Evolutionary conservation across 2,797 vertebrate species (phyloP), one percentile per base, ranked within the genome.

Genomic region (Microhierax caerulescens): DNA sequence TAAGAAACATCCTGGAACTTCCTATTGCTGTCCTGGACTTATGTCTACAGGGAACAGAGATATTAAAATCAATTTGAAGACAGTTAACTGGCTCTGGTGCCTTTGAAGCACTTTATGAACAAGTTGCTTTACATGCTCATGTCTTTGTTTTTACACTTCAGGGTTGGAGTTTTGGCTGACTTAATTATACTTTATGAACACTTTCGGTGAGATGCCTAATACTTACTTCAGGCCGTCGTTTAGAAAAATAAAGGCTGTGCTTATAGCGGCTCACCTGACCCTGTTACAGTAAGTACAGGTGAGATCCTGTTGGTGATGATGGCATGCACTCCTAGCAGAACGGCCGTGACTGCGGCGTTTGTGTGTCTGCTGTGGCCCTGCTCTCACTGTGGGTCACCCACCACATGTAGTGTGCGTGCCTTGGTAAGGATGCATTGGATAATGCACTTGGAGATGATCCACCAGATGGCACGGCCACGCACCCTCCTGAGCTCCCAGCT

Each of bases 1-100:
- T 63, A 90, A 86, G 93, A 93, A 90, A 48, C 23, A 0, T 94
- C 88, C 96, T 95, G 95, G 91, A 96, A 91, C 39, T 91, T 94
- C 72, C 28, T 88, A 17, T 74, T 5, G 30, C 76, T 82, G 82
- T 88, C 79, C 70, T 76, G 91, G 79, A 86, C 69, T 76, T 51
- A 20, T 10, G 32, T 94, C 95, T 65, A 3, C 7, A 30, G 93
- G 70, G 93, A 93, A 13, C 20, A 50, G 50, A 84, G 93, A 18
- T n/a, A 59, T 32, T 63, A 56, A 93, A 90, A 73, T 90, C 79
- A 64, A 81, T 93, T 61, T 83, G 56, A 36, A 64, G 94, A 37
- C 76, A 80, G 41, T 85, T 85, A 79, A 65, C 88, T 72, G 88
- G 24, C 92, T 93, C 83, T 39, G 50, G 47, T 50, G 80, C 70